Conservation (phyloP, 1,140 invertebrate species). For the Gonatopus flavifemur region DNA sequence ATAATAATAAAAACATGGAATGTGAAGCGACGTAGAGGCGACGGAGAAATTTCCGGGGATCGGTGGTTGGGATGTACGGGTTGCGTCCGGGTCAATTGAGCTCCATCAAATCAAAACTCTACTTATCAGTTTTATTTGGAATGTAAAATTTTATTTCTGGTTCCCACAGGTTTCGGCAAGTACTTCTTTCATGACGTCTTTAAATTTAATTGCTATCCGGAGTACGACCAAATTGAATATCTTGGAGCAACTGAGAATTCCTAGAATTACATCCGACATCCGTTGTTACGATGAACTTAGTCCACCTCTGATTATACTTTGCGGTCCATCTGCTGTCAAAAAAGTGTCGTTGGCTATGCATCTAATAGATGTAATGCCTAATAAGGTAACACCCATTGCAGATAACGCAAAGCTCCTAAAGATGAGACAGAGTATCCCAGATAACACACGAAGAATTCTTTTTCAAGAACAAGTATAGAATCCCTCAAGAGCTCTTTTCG, state of each 20-base stretch:
- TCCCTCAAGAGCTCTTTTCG: too few relatives aligned
- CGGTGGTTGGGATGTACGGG: too few relatives aligned
- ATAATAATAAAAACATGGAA: neutral
- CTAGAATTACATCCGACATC: constrained; percentile 29
- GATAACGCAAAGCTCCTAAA: too few relatives aligned
- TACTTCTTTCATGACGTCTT: constrained; percentile 29
- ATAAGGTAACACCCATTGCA: constrained; percentile 27
- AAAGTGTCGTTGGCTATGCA: constrained; percentile 28
- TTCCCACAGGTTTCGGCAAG: constrained; percentile 30
- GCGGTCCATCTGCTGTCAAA: constrained; percentile 35
- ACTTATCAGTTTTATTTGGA: constrained; percentile 1
- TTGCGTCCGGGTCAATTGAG: too few relatives aligned
- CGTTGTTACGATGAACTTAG: constrained; percentile 33
- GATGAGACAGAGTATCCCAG: too few relatives aligned
- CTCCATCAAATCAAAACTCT: neutral
- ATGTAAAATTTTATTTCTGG: too few relatives aligned
- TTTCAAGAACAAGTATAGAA: too few relatives aligned
- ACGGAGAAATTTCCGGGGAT: too few relatives aligned
- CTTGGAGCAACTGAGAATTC: constrained; percentile 36
- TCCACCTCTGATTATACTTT: constrained; percentile 36
- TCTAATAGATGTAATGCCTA: constrained; percentile 17
- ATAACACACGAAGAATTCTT: too few relatives aligned
- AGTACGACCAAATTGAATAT: constrained; percentile 37
- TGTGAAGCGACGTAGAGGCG: too few relatives aligned
- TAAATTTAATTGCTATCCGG: constrained; percentile 28